Evolutionary conservation across 2,888 invertebrate species (phyloP).

Genomic region (Hemaris fuciformis): DNA sequence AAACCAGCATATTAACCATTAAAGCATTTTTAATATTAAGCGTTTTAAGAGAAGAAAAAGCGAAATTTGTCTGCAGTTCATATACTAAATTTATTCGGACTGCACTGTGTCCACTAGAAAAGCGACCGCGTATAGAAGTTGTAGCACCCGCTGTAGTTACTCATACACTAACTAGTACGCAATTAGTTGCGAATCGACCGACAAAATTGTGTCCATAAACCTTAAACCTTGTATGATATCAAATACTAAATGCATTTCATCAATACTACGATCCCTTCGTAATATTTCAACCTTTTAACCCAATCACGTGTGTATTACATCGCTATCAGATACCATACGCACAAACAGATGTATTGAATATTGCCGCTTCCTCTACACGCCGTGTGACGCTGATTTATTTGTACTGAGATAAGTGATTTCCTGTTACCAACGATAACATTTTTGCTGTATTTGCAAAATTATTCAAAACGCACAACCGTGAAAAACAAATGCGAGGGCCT

Average conservation of each 20-base stretch:
- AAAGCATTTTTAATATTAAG: too few relatives aligned
- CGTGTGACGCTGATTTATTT: not conserved
- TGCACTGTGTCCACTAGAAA: too few relatives aligned
- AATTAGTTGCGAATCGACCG: too few relatives aligned
- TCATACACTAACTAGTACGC: too few relatives aligned
- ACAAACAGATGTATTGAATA: not conserved
- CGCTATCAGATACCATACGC: not conserved
- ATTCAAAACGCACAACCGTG: not conserved
- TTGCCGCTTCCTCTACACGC: not conserved
- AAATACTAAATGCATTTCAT: not conserved
- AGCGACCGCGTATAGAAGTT: too few relatives aligned
- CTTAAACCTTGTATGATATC: too few relatives aligned
- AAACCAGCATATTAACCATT: too few relatives aligned
- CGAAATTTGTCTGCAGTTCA: too few relatives aligned
- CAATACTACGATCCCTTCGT: not conserved
- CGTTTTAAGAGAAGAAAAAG: too few relatives aligned
- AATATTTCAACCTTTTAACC: not conserved
- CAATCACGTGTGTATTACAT: not conserved
- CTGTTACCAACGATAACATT: not conserved
- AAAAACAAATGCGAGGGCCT: not conserved
- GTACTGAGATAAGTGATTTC: not conserved
- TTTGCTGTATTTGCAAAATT: not conserved
- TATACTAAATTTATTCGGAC: too few relatives aligned
- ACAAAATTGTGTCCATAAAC: too few relatives aligned
- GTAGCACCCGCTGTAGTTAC: too few relatives aligned